These are phyloP conservation scores for Erpobdella octoculata DNA, from an alignment of 2,888 invertebrate species.

Conservation along the genomic window DNA sequence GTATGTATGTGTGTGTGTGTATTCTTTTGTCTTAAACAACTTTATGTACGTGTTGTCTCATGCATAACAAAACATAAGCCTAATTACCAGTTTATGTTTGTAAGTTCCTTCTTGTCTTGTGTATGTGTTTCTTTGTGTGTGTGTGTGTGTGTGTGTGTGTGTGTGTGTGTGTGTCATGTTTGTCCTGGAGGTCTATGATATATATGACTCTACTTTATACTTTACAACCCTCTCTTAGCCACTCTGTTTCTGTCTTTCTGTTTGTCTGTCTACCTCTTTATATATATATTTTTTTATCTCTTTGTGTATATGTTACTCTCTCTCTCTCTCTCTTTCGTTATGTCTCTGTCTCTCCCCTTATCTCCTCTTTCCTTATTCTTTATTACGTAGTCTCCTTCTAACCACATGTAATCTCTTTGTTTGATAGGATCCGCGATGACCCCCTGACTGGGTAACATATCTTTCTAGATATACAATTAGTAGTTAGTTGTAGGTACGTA, in stretches of 20 bases:
- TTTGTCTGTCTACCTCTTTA: background rate
- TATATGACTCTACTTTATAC: background rate
- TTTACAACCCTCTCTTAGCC: background rate
- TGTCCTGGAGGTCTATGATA: background rate
- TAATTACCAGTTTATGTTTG: too few relatives aligned
- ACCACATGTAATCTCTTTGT: too few relatives aligned
- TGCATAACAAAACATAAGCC: too few relatives aligned
- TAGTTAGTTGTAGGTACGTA: too few relatives aligned
- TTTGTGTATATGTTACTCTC: background rate
- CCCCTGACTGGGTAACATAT: too few relatives aligned
- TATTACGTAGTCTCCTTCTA: background rate
- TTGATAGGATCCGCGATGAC: too few relatives aligned
- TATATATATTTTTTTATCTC: background rate
- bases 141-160: background rate
- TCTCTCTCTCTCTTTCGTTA: background rate
- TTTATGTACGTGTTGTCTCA: too few relatives aligned
- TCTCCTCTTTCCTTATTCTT: too few relatives aligned
- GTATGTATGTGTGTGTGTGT: constrained; percentile 5
- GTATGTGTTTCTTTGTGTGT: too few relatives aligned
- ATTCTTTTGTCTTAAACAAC: too few relatives aligned
- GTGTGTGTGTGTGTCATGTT: background rate
- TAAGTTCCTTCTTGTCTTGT: too few relatives aligned
- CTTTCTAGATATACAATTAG: too few relatives aligned
- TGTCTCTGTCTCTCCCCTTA: background rate
- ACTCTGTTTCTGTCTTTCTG: background rate